Evolutionary conservation across 2,888 invertebrate genomes (phyloP).

Genomic region (Diadromus collaris): DNA sequence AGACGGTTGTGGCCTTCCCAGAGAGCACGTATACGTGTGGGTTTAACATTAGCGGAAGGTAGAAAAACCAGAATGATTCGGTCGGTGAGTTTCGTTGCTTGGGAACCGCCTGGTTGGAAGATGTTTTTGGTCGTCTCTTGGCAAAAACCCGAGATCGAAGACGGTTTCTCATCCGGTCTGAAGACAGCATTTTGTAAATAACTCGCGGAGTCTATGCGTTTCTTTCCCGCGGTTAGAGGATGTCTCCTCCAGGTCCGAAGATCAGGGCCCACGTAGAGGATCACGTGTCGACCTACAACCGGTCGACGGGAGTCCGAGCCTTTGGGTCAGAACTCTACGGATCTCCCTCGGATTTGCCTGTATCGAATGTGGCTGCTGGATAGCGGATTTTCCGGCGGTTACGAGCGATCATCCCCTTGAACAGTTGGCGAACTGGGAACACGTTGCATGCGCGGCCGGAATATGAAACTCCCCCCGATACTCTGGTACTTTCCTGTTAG

Average conservation of each 20-base stretch:
- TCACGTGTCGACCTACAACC: slow-evolving; percentile 13
- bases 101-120: background rate
- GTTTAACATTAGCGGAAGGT: background rate
- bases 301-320: background rate
- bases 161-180: background rate
- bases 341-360: slow-evolving; percentile 29
- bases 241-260: slow-evolving; percentile 25
- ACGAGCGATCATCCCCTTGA: slow-evolving; percentile 45
- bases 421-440: slow-evolving; percentile 10
- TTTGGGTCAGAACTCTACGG: background rate
- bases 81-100: background rate
- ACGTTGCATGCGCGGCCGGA: background rate
- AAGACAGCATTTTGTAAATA: slow-evolving; percentile 16
- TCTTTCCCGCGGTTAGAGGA: slow-evolving; percentile 29
- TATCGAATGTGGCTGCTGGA: slow-evolving; percentile 39
- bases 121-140: slow-evolving; percentile 21
- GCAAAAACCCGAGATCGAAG: slow-evolving; percentile 13
- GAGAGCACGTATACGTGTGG: too few species aligned
- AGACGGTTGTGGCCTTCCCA: background rate
- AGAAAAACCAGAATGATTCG: background rate
- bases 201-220: background rate
- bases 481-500: background rate
- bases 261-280: slow-evolving; percentile 37
- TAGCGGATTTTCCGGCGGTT: slow-evolving; percentile 41
- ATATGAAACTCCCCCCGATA: slow-evolving; percentile 14